Conservation (phyloP, 92 coral and sea anemone species). For the Parazoanthus swiftii region DNA sequence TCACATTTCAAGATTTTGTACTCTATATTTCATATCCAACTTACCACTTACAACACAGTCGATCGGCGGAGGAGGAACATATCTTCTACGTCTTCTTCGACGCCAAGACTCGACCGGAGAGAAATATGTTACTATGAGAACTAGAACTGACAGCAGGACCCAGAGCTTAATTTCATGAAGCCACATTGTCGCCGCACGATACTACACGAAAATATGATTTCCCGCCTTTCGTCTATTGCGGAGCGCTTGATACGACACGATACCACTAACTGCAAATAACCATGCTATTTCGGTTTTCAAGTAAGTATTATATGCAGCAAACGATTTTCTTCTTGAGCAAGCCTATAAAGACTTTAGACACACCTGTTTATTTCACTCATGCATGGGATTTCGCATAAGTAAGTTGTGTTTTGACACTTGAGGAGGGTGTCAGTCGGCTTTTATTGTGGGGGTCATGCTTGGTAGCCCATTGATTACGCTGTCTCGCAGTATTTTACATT, state of each 20-base stretch:
- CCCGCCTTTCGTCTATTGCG: constrained; percentile 9
- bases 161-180: neutral
- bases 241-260: too few species aligned
- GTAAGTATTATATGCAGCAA: too few species aligned
- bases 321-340: too few species aligned
- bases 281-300: too few species aligned
- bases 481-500: too few species aligned
- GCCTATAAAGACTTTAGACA: too few species aligned
- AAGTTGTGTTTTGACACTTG: neutral
- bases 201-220: neutral
- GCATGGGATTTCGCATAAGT: neutral
- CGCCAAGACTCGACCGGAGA: constrained; percentile 45
- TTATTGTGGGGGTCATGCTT: neutral
- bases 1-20: neutral
- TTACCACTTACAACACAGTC: constrained; percentile 65
- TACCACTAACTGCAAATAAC: too few species aligned
- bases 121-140: neutral
- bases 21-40: neutral
- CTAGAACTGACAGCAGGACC: constrained; percentile 5
- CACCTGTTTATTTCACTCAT: neutral
- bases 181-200: neutral
- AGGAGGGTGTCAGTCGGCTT: neutral
- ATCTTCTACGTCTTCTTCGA: constrained; percentile 73
- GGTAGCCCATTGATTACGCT: neutral
- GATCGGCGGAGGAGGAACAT: constrained; percentile 64